Evolutionary conservation across 2,797 vertebrate species (phyloP).

Genomic region (Diglossa cyanea): DNA sequence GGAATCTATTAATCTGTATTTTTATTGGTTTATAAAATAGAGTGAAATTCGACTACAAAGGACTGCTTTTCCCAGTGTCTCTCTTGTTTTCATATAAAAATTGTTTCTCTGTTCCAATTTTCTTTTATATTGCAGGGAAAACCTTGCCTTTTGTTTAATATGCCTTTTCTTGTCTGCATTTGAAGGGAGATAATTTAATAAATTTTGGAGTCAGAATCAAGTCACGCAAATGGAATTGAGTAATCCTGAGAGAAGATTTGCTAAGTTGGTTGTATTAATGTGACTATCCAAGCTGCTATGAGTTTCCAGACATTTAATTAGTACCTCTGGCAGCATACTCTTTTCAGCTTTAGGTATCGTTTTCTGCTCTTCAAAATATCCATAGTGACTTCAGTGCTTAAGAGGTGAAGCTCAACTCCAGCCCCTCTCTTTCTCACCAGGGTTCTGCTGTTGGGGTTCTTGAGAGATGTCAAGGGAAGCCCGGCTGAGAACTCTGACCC

Average conservation of each 20-base stretch:
- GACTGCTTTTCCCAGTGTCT: not conserved
- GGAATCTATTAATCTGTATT: not conserved
- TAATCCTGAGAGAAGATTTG: not conserved
- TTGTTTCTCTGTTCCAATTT: not conserved
- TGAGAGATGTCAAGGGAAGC: too few relatives aligned
- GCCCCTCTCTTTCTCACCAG: not conserved
- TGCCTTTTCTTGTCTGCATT: not conserved
- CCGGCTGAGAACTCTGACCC: too few relatives aligned
- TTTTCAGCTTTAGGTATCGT: not conserved
- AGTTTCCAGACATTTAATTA: not conserved
- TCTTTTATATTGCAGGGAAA: not conserved
- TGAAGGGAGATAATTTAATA: not conserved
- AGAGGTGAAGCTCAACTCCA: not conserved
- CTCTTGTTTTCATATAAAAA: not conserved
- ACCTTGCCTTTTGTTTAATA: not conserved
- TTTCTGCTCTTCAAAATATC: not conserved
- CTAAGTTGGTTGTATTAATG: not conserved
- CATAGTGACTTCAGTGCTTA: fast-evolving
- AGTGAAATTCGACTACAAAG: not conserved
- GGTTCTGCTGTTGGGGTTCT: too few relatives aligned
- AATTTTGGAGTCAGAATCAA: not conserved
- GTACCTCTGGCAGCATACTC: not conserved
- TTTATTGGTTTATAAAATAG: conserved; percentile 31
- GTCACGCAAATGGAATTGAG: not conserved
- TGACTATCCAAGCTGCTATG: not conserved